Conservation (phyloP, 2,797 vertebrate species). For the Nasua narica region DNA sequence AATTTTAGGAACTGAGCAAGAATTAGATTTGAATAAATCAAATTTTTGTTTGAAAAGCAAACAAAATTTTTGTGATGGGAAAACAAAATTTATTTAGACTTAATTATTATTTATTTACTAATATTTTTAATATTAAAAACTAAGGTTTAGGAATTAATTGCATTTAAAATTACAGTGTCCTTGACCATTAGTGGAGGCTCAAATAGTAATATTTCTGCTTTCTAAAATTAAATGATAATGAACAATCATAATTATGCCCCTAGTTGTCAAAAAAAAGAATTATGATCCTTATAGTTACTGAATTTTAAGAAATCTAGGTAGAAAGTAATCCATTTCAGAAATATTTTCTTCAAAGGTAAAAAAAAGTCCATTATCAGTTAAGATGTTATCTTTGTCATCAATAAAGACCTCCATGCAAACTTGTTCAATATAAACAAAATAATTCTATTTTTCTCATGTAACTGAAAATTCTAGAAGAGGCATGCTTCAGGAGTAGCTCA, state of each 20-base stretch:
- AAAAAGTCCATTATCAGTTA: background rate
- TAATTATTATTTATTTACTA: constrained; percentile 41
- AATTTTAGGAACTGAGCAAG: constrained; percentile 56
- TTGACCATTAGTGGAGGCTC: background rate
- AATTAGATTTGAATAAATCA: constrained; percentile 37
- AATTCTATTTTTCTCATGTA: background rate
- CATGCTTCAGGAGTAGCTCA: background rate
- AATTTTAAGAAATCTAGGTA: background rate
- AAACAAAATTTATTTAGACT: constrained; percentile 48
- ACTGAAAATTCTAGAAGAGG: background rate
- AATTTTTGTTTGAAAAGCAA: background rate
- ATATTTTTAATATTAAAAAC: background rate
- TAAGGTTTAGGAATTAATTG: background rate
- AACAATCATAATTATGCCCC: background rate
- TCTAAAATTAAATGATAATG: background rate
- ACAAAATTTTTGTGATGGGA: background rate
- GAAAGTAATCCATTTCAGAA: background rate
- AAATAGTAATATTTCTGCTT: background rate
- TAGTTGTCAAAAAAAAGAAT: background rate
- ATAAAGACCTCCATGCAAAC: background rate
- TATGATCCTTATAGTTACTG: background rate
- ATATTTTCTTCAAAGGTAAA: background rate
- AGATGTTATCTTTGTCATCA: constrained; percentile 7
- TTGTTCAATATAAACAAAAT: background rate
- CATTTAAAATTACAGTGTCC: background rate